These are phyloP conservation scores for Peromyscus leucopus DNA, from an alignment of 2,113 vertebrate species.

Conservation along the genomic window DNA sequence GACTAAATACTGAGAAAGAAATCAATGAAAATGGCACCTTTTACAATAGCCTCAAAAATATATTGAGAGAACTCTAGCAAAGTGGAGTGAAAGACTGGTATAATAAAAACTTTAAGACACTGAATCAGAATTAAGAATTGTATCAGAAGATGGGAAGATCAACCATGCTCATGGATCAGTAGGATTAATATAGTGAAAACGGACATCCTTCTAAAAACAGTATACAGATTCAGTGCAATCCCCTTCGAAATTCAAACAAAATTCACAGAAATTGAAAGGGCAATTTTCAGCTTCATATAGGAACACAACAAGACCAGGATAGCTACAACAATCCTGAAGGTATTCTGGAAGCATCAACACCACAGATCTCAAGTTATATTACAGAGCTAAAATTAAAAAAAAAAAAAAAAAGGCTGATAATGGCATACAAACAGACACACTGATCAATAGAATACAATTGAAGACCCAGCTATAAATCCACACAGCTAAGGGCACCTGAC, in stretches of 20 bases:
- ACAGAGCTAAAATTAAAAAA: neutral
- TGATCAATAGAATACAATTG: neutral
- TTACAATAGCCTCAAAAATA: neutral
- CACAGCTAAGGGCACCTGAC: neutral
- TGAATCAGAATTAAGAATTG: neutral
- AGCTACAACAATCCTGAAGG: neutral
- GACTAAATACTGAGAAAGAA: neutral
- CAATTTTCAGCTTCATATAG: neutral
- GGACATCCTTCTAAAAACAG: neutral
- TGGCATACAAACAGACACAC: neutral
- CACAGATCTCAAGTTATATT: neutral
- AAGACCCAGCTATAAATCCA: neutral
- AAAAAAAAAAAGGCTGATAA: neutral
- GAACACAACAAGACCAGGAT: neutral
- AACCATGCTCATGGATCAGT: neutral
- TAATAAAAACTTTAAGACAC: neutral
- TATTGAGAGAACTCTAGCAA: neutral
- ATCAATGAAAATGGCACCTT: neutral
- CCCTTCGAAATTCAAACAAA: neutral
- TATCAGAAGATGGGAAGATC: neutral
- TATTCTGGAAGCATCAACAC: neutral
- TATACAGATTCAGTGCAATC: neutral
- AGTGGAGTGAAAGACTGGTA: neutral
- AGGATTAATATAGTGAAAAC: neutral
- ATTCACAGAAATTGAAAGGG: neutral